A percentile compares a stretch with the other conserved stretches of the same genome.
Evolutionary conservation across 2,888 invertebrate genomes (phyloP).

Genomic region (Pseudococcus jackbeardsleyi): DNA sequence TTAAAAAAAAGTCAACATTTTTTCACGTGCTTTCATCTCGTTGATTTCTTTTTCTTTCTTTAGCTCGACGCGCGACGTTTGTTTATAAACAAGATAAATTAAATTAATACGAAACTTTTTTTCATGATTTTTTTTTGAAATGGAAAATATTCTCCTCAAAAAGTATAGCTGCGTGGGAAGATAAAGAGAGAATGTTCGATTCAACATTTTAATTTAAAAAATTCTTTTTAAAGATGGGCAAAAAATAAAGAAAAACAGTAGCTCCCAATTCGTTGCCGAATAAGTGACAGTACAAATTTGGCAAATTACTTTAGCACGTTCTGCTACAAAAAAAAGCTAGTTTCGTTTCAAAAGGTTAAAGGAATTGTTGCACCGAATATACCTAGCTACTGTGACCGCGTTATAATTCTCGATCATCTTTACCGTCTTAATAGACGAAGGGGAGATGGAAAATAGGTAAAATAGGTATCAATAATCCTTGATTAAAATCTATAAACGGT

Average conservation of each 20-base stretch:
- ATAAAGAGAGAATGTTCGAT: not conserved
- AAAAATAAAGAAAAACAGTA: not conserved
- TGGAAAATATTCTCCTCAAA: not conserved
- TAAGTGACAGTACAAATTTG: not conserved
- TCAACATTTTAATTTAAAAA: slow-evolving; percentile 28
- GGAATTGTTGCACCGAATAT: not conserved
- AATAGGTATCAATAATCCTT: not conserved
- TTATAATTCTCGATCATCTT: not conserved
- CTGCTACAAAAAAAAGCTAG: not conserved
- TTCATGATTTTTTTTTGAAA: slow-evolving; percentile 37
- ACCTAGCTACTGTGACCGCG: not conserved
- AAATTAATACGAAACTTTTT: slow-evolving; percentile 25
- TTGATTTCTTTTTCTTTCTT: not conserved
- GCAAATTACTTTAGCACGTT: slow-evolving; percentile 29
- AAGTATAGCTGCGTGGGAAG: not conserved
- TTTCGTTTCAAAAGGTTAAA: not conserved
- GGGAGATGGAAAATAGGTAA: too few species aligned
- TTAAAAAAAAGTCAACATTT: not conserved
- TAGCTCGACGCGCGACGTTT: not conserved
- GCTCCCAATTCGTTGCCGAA: not conserved
- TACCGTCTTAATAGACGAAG: too few species aligned
- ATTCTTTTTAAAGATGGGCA: not conserved
- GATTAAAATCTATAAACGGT: slow-evolving; percentile 29
- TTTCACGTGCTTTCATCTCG: not conserved
- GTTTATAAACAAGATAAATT: slow-evolving; percentile 31